phyloP scores from a whole-genome alignment of 2,888 invertebrate species.

The Prostheceraeus crozeri region DNA sequence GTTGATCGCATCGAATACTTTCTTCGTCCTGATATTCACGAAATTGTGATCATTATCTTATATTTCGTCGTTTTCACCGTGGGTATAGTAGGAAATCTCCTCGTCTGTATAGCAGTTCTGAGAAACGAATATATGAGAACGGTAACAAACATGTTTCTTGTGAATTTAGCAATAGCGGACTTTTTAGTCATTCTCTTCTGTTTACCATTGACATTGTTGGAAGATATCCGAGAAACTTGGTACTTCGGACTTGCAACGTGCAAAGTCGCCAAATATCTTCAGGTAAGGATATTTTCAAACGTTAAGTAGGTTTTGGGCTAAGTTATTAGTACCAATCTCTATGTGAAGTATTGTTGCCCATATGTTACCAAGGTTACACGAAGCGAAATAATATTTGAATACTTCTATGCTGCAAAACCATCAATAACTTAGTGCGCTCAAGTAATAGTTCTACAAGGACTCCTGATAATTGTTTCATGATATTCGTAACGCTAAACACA shows the following conservation, averaged over 20 bases:
- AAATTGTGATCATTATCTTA: conserved; percentile 71
- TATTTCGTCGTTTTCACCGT: conserved; percentile 72
- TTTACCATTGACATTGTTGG: conserved; percentile 75
- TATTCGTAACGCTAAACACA: too few relatives aligned
- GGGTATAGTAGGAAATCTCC: conserved; percentile 74
- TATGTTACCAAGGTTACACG: too few relatives aligned
- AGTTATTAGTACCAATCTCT: too few relatives aligned
- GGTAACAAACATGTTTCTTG: conserved; percentile 85
- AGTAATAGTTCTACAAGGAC: too few relatives aligned
- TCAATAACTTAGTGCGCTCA: too few relatives aligned
- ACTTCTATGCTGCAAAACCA: too few relatives aligned
- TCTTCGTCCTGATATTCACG: conserved; percentile 61
- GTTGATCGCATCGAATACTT: conserved; percentile 29
- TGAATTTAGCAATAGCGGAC: conserved; percentile 75
- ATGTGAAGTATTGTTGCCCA: too few relatives aligned
- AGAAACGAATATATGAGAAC: conserved; percentile 80
- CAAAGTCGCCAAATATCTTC: conserved; percentile 77
- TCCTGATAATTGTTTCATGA: too few relatives aligned
- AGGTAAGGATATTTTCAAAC: too few relatives aligned
- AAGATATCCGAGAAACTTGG: conserved; percentile 88
- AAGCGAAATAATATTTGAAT: too few relatives aligned
- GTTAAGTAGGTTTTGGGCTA: too few relatives aligned
- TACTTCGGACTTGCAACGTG: conserved; percentile 77
- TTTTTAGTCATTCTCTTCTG: conserved; percentile 81
- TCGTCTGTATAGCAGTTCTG: conserved; percentile 80